Base-by-base conservation (phyloP, 2,888 invertebrate genomes). In the Latrodectus elegans region DNA sequence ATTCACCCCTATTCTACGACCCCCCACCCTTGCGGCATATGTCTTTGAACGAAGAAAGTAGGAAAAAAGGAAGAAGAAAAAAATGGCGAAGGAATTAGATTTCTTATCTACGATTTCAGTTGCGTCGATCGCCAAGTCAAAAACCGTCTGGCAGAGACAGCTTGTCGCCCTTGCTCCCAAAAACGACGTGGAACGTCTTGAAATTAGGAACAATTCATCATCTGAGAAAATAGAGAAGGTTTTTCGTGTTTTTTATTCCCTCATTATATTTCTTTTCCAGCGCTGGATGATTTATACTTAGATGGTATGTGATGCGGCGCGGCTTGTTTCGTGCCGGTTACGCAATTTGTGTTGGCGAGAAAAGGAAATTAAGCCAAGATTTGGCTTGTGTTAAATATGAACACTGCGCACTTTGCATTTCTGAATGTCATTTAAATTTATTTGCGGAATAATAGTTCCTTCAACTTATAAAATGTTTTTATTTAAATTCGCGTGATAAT, bases 61-160 rank as follows among this genome's bases (percentile, higher is more conserved):
- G 49, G 64, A 64, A 55, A 65, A 65, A 80, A 64, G 53, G 53
- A 73, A 26, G 55, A 4, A 9, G 26, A 22, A 52, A 55, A 53
- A 78, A 53, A 70, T n/a, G 51, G 70, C 12, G 68, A 1, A 80
- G 75, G 80, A 86, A 87, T 76, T 73, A 67, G 81, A 76, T 86
- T 77, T 65, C 72, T 70, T 80, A 80, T 80, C 79, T 72, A 65
- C 51, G 49, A 51, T 53, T 72, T 72, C 86, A 87, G 81, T 81
- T 82, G 86, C 81, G 86, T 87, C 81, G 76, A 81, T 81, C 67
- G 71, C 81, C 67, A 67, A 76, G 70, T 64, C 49, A 15, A 38
- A n/a, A 60, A 10, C 67, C 86, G 81, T 71, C 81, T 88, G 78
- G 78, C 22, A 67, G 82, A 88, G 88, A 88, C 88, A 52, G 88